Conservation (phyloP, 2,797 vertebrate species). For the Hemibagrus guttatus region DNA sequence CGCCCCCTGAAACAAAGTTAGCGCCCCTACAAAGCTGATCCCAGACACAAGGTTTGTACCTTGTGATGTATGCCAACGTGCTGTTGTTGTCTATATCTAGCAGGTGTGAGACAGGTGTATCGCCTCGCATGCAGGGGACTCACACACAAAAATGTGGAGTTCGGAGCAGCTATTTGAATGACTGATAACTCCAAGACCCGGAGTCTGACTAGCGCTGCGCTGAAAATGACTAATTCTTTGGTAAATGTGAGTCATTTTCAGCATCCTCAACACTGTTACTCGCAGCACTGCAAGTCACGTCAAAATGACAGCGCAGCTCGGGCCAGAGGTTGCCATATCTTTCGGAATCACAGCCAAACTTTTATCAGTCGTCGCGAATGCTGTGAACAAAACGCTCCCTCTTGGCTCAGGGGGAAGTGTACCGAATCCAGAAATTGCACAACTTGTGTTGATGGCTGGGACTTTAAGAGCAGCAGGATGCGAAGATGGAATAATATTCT, state of each 20-base stretch:
- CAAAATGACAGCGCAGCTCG: conserved; percentile 21
- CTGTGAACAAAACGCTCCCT: neutral
- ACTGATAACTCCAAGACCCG: neutral
- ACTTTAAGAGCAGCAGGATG: neutral
- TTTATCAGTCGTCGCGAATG: neutral
- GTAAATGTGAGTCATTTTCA: conserved; percentile 29
- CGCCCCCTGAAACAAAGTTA: neutral
- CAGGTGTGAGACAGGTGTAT: conserved; percentile 68
- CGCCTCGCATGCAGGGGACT: conserved; percentile 54
- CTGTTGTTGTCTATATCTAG: conserved; percentile 71
- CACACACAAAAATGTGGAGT: conserved; percentile 45
- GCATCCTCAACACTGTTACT: conserved; percentile 19
- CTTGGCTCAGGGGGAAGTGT: neutral
- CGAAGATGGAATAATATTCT: neutral
- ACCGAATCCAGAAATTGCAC: neutral
- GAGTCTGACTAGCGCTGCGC: neutral
- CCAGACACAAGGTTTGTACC: neutral
- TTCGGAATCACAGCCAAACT: neutral
- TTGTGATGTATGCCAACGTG: conserved; percentile 37
- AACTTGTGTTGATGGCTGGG: neutral
- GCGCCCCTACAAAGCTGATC: neutral
- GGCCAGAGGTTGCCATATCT: conserved; percentile 12
- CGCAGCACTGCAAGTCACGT: conserved; percentile 8
- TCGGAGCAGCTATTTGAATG: neutral
- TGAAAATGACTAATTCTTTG: conserved; percentile 33